Base-by-base conservation (phyloP, 2,888 invertebrate species). In the Dicycla oo region DNA sequence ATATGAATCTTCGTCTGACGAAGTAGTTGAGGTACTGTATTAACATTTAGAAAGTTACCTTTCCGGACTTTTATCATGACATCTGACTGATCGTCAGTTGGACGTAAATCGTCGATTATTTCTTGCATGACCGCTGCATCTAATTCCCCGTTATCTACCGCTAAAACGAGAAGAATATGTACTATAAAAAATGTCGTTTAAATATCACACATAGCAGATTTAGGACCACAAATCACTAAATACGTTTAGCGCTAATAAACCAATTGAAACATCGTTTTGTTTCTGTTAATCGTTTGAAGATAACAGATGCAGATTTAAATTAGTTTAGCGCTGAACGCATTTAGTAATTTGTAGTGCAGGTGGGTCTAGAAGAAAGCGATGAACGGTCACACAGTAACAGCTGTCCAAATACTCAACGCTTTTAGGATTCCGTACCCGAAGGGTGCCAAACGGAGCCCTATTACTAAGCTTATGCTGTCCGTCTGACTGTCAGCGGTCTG, bases 31-130 rank as follows among this genome's bases (percentile, higher is more conserved):
- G 23, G 23, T 58, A 38, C 23, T 38, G 15, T 38, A 38, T 23
- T n/a, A 38, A n/a, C 5, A 56, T 23, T 23, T 40, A 1, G n/a
- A 43, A 49, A 40, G 15, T 69, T 72, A 69, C 73, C 73, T 69
- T 70, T 73, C 18, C 13, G 6, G 4, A 73, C 78, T 73, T 73
- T 73, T 13, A 26, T 49, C 54, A 73, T 73, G 4, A 56, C 20
- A 43, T 43, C 43, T 40, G 70, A 47, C 47, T 70, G 54, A 5
- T 78, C 49, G 15, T 78, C 73, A 18, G 56, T 49, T 18, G 34
- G n/a, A 1, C 3, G 18, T 57, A 70, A 15, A 26, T 70, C 71
- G 26, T n/a, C 20, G 4, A 78, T 23, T 49, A 73, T 70, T n/a
- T 70, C 73, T 2, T 57, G 43, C 34, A 78, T 34, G 3, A 69